Base-by-base conservation (phyloP, 2,113 vertebrate species). In the Rousettus leschenaultii region DNA sequence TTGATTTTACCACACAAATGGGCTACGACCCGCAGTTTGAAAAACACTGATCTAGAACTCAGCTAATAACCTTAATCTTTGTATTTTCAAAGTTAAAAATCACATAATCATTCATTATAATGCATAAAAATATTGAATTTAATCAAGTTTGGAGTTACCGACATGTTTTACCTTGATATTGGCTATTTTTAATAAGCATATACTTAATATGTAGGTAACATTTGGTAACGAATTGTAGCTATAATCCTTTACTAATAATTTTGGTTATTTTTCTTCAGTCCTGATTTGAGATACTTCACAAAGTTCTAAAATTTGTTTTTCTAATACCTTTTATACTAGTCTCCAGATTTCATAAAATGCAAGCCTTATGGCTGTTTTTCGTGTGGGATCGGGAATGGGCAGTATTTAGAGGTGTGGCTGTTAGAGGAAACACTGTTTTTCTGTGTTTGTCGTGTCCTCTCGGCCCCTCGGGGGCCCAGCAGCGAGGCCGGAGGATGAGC, bases 131-230 rank as follows among this genome's bases (percentile, higher is more conserved):
- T 89, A 87, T 0, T 94, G 12, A 86, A 70, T 87, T 59, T 48
- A 95, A 94, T 66, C 3, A 79, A 71, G 14, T 84, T 95, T 78
- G 40, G n/a, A 65, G 61, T 75, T 75, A 91, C 55, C 59, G 79
- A 89, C 13, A 91, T 10, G n/a, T 78, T 92, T 96, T 84, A 86
- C 51, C 24, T 79, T 95, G 89, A 85, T 59, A 88, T 35, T 57
- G 61, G 43, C 86, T 70, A 55, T 74, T 91, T 61, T 91, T 40
- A 73, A 71, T 40, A 95, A 95, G 19, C 26, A 95, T 70, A 73
- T 61, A 83, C 15, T 90, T 94, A 86, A 28, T 22, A 77, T 38
- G 16, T 40, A 86, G 82, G 28, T 95, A 80, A 79, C 10, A 59
- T 78, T 16, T 89, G 43, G 18, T 86, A 91, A 86, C 26, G 86